Conservation (phyloP, 2,113 vertebrate genomes). For the Tragelaphus imberbis region DNA sequence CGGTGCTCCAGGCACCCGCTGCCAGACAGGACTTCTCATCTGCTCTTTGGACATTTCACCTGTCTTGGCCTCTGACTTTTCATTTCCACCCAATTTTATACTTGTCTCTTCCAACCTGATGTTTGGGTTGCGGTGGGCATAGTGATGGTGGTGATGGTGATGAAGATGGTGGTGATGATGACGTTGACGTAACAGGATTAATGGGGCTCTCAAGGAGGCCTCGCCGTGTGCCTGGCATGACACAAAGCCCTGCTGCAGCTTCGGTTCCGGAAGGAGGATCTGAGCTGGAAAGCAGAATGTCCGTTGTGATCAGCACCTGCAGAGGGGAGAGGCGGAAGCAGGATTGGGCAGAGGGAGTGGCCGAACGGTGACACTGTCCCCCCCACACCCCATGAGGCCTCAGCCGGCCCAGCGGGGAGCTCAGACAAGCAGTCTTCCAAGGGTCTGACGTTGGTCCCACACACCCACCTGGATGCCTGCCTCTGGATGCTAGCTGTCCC, state of each 20-base stretch:
- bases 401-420: rapidly evolving
- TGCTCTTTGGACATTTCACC: background rate
- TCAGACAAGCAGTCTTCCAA: background rate
- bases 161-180: background rate
- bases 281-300: too few relatives aligned
- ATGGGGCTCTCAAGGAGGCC: background rate
- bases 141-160: background rate
- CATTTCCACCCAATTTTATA: background rate
- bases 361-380: rapidly evolving
- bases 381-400: background rate
- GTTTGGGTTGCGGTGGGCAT: background rate
- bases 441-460: too few relatives aligned
- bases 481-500: background rate
- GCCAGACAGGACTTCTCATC: background rate
- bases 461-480: rapidly evolving
- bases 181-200: rapidly evolving
- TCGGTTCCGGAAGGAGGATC: background rate
- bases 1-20: background rate
- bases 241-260: background rate
- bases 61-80: background rate
- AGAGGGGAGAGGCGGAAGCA: background rate
- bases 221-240: rapidly evolving
- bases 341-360: background rate
- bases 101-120: background rate
- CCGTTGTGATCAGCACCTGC: rapidly evolving